Conservation (phyloP, 2,888 invertebrate genomes). For the Athripsodes cinereus region DNA sequence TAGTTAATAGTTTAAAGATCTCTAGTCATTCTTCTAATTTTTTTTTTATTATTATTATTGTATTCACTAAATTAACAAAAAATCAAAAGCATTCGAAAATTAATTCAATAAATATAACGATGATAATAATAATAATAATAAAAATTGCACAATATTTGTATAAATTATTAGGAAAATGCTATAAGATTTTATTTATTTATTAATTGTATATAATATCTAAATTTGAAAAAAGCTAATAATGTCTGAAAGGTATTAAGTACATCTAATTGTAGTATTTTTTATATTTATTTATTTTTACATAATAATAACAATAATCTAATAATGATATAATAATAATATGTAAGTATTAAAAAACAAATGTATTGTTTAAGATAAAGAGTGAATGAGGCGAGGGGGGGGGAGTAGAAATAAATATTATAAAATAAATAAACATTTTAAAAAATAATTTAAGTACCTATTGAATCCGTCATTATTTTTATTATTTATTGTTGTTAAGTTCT, state of each 20-base stretch:
- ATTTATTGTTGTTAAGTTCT: background rate
- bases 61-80: background rate
- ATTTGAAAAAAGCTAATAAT: constrained; percentile 2
- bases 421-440: background rate
- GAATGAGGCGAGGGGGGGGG: background rate
- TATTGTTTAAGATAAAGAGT: background rate
- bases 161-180: background rate
- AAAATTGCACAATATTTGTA: background rate
- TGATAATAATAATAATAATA: background rate
- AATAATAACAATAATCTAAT: background rate
- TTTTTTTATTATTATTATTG: background rate
- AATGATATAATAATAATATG: background rate
- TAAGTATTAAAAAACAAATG: background rate
- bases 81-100: background rate
- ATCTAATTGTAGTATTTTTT: background rate
- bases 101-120: background rate
- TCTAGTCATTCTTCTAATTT: background rate
- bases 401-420: background rate
- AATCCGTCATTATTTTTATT: background rate
- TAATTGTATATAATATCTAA: background rate
- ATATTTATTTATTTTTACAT: background rate
- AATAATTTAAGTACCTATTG: no score
- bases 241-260: background rate
- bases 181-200: background rate
- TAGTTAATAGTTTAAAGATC: background rate